phyloP scores from a whole-genome alignment of 1,140 invertebrate species.

The Apis mellifera region DNA sequence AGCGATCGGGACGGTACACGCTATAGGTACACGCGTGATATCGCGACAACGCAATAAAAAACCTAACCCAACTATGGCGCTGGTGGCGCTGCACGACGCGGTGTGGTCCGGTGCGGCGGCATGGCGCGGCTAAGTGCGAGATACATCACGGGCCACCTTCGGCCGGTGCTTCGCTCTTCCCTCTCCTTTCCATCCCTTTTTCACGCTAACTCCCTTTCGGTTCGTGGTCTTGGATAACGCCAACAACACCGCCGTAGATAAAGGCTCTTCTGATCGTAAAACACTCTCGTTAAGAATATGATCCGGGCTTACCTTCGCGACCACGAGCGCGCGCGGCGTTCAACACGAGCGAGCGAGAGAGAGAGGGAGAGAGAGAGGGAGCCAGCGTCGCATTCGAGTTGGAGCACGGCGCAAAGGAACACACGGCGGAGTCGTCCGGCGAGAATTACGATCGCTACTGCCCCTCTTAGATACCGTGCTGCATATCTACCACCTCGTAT shows the following conservation, averaged over 20 bases:
- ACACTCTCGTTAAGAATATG: slow-evolving; percentile 81
- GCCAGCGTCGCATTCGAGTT: slow-evolving; percentile 2
- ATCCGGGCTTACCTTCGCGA: slow-evolving; percentile 78
- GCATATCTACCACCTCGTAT: slow-evolving; percentile 72
- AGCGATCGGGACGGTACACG: slow-evolving; percentile 60
- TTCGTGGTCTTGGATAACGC: slow-evolving; percentile 75
- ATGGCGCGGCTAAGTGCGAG: slow-evolving; percentile 77
- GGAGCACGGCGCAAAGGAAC: slow-evolving; percentile 53
- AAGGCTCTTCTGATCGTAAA: slow-evolving; percentile 77
- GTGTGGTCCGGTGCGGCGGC: slow-evolving; percentile 41
- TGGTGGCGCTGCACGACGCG: slow-evolving; percentile 65
- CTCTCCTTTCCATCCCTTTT: slow-evolving; percentile 10
- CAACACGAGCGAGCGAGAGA: slow-evolving; percentile 46
- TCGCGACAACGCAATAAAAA: slow-evolving; percentile 64
- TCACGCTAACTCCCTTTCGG: slow-evolving; percentile 57
- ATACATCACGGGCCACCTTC: slow-evolving; percentile 79
- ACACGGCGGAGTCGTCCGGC: slow-evolving; percentile 51
- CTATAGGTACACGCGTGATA: slow-evolving; percentile 56
- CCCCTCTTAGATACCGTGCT: slow-evolving; percentile 67
- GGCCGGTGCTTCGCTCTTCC: slow-evolving; percentile 41
- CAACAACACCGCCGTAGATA: slow-evolving; percentile 79
- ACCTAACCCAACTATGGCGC: slow-evolving; percentile 55
- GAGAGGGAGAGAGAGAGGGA: not conserved
- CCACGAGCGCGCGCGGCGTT: slow-evolving; percentile 67
- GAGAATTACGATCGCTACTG: slow-evolving; percentile 78